Conservation (phyloP, 2,888 invertebrate genomes). For the Pomacea canaliculata region DNA sequence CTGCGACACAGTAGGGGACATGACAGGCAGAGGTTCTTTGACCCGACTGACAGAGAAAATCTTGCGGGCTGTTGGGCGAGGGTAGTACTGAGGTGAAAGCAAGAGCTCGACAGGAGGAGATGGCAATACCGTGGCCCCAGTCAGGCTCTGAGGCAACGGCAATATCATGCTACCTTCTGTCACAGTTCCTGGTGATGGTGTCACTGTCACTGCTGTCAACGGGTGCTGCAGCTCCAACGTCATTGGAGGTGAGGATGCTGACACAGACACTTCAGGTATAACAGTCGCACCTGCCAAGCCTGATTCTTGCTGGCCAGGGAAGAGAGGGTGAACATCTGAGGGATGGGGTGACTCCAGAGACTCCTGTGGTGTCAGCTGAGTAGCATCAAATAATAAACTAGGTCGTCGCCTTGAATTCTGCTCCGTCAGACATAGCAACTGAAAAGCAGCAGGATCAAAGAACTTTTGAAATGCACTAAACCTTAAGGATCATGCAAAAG, state of each 20-base stretch:
- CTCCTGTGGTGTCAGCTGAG: slow-evolving; percentile 32
- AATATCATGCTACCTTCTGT: slow-evolving; percentile 8
- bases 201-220: slow-evolving; percentile 27
- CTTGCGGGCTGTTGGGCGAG: slow-evolving; percentile 57
- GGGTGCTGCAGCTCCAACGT: slow-evolving; percentile 49
- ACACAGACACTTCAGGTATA: neutral
- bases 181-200: slow-evolving; percentile 15
- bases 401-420: slow-evolving; percentile 21
- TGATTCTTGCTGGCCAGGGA: neutral
- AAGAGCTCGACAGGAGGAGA: slow-evolving; percentile 50
- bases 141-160: slow-evolving; percentile 22
- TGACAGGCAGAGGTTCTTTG: slow-evolving; percentile 19
- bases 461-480: slow-evolving; percentile 3
- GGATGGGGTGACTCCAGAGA: slow-evolving; percentile 40
- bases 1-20: slow-evolving; percentile 24
- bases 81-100: slow-evolving; percentile 60
- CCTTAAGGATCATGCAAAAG: too few relatives aligned
- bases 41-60: slow-evolving; percentile 57
- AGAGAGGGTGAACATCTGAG: slow-evolving; percentile 2
- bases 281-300: neutral
- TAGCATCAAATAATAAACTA: slow-evolving; percentile 26
- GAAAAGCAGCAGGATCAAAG: neutral
- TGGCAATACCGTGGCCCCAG: slow-evolving; percentile 27
- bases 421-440: neutral
- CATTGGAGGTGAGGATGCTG: slow-evolving; percentile 35